phyloP scores from a whole-genome alignment of 2,797 vertebrate genomes.

The Zenarchopterus dispar region DNA sequence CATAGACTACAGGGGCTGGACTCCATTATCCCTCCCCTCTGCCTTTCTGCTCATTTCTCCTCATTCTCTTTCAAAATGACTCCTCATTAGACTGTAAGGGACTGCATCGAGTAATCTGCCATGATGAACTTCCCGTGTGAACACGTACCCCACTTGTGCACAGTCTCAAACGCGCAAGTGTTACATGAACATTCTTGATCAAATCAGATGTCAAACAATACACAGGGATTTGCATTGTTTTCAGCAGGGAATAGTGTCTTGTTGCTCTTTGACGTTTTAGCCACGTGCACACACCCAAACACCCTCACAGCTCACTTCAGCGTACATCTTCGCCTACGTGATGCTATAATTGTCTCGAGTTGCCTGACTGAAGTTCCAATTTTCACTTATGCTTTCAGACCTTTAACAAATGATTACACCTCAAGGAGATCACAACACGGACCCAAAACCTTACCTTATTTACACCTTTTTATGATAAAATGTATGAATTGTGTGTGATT shows the following conservation, averaged over 20 bases:
- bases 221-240: slow-evolving; percentile 49
- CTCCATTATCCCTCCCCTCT: slow-evolving; percentile 67
- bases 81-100: slow-evolving; percentile 70
- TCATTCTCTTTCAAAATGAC: slow-evolving; percentile 47
- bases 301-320: slow-evolving; percentile 24
- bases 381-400: slow-evolving; percentile 35
- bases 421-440: slow-evolving; percentile 54
- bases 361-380: slow-evolving; percentile 38
- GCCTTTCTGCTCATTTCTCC: slow-evolving; percentile 44
- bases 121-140: slow-evolving; percentile 39
- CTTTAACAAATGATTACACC: slow-evolving; percentile 51
- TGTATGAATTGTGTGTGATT: slow-evolving; percentile 61
- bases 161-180: slow-evolving; percentile 40
- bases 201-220: slow-evolving; percentile 55
- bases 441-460: slow-evolving; percentile 74
- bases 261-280: slow-evolving; percentile 47
- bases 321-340: slow-evolving; percentile 51
- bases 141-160: slow-evolving; percentile 30
- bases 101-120: slow-evolving; percentile 66
- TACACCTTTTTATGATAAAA: slow-evolving; percentile 63
- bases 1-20: slow-evolving; percentile 87
- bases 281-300: slow-evolving; percentile 49
- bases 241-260: slow-evolving; percentile 68
- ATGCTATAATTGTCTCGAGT: slow-evolving; percentile 45
- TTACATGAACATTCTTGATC: slow-evolving; percentile 45